These are phyloP conservation scores for Chiloscyllium punctatum DNA, from an alignment of 2,797 vertebrate species.

Conservation along the genomic window DNA sequence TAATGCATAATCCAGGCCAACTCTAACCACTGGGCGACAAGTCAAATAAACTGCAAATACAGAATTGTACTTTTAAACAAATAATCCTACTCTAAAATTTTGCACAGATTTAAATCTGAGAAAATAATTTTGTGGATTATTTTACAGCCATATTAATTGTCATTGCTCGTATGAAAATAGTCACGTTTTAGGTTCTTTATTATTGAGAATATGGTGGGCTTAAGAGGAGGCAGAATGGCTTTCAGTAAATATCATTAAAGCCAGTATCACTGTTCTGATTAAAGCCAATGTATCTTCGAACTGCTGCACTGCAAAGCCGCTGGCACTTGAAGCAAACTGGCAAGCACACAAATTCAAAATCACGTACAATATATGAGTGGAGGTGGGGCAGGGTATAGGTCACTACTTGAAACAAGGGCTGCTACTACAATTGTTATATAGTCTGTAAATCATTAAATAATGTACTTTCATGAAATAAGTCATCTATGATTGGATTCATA, in stretches of 20 bases:
- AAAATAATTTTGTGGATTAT: slow-evolving; percentile 26
- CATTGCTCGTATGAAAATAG: slow-evolving; percentile 28
- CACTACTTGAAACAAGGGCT: slow-evolving; percentile 31
- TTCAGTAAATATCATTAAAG: slow-evolving; percentile 24
- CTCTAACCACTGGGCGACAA: slow-evolving; percentile 6
- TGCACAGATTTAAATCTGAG: slow-evolving; percentile 27
- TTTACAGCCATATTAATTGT: slow-evolving; percentile 24
- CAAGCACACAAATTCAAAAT: slow-evolving; percentile 38
- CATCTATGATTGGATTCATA: not conserved
- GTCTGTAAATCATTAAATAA: slow-evolving; percentile 18
- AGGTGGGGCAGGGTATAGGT: slow-evolving; percentile 27
- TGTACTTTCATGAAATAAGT: not conserved
- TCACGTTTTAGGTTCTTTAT: slow-evolving; percentile 12
- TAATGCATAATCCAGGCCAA: slow-evolving; percentile 21
- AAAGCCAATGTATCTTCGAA: slow-evolving; percentile 20
- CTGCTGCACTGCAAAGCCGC: slow-evolving; percentile 37
- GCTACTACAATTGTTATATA: not conserved
- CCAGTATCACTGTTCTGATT: slow-evolving; percentile 14
- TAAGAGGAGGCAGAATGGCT: slow-evolving; percentile 27
- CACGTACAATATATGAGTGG: slow-evolving; percentile 35
- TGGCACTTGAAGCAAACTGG: slow-evolving; percentile 37
- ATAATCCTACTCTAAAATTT: slow-evolving; percentile 17
- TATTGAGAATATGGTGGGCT: slow-evolving; percentile 8
- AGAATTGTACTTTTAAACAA: slow-evolving; percentile 26
- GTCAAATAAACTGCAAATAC: slow-evolving; percentile 30